These are phyloP conservation scores for Episyrphus balteatus DNA, from an alignment of 1,140 invertebrate species.

Conservation along the genomic window DNA sequence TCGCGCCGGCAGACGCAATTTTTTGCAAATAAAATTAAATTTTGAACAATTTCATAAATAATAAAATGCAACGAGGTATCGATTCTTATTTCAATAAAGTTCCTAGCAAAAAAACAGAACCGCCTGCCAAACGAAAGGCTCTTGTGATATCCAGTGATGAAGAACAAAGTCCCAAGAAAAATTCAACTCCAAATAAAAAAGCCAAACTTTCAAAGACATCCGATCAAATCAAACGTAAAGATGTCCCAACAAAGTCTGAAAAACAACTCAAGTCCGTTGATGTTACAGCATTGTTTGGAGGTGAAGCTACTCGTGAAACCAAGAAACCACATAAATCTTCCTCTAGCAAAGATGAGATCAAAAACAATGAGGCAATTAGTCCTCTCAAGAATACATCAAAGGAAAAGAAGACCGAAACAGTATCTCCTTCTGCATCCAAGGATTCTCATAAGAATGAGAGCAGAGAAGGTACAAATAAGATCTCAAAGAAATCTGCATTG, in stretches of 20 bases:
- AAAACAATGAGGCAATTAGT: background rate
- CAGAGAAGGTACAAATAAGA: background rate
- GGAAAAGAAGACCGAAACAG: background rate
- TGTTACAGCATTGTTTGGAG: slow-evolving; percentile 23
- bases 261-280: slow-evolving; percentile 15
- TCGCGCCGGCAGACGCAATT: no score
- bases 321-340: slow-evolving; percentile 13
- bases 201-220: background rate
- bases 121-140: slow-evolving; percentile 18
- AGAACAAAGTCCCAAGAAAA: slow-evolving; percentile 13
- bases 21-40: no score
- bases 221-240: slow-evolving; percentile 6
- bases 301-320: slow-evolving; percentile 23
- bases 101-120: background rate
- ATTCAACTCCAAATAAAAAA: slow-evolving; percentile 11
- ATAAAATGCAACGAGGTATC: no score
- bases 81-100: background rate
- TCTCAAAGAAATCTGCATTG: no score
- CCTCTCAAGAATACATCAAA: background rate
- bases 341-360: slow-evolving; percentile 24
- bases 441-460: background rate
- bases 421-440: no score
- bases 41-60: no score
- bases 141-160: slow-evolving; percentile 29
- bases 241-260: slow-evolving; percentile 12